Percentiles rank a stretch among this genome's conserved stretches.
phyloP scores from a whole-genome alignment of 2,888 invertebrate species.

The Pheosia gnoma region DNA sequence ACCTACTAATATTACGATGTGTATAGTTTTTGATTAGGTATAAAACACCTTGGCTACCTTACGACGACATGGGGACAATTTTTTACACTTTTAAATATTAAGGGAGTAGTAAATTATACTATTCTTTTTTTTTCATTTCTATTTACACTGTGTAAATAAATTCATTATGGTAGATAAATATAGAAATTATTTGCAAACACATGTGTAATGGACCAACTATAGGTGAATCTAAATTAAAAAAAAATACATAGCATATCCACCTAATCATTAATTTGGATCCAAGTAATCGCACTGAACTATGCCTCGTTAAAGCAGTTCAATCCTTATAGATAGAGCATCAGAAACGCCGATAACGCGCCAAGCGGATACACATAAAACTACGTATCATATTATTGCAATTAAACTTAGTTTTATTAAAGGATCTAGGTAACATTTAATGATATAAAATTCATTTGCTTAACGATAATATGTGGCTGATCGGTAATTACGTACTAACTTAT shows the following conservation, averaged over 20 bases:
- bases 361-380: slow-evolving; percentile 18
- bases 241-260: slow-evolving; percentile 30
- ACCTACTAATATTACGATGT: too few relatives aligned
- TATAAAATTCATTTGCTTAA: not conserved
- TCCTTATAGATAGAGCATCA: slow-evolving; percentile 39
- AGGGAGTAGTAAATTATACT: too few relatives aligned
- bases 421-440: not conserved
- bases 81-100: too few relatives aligned
- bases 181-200: too few relatives aligned
- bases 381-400: not conserved
- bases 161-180: too few relatives aligned
- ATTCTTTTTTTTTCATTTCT: too few relatives aligned
- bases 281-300: slow-evolving; percentile 35
- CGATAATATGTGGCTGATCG: too few relatives aligned
- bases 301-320: slow-evolving; percentile 25
- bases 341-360: slow-evolving; percentile 34
- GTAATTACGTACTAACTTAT: too few relatives aligned
- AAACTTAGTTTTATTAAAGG: not conserved
- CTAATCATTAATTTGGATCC: slow-evolving; percentile 33
- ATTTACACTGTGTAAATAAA: too few relatives aligned
- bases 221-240: slow-evolving; percentile 9
- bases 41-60: too few relatives aligned
- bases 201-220: not conserved
- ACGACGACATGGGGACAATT: too few relatives aligned
- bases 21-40: too few relatives aligned